These are phyloP conservation scores for Stichopus chloronotus DNA, from an alignment of 35 echinoderm and acorn worm species.

Conservation along the genomic window DNA sequence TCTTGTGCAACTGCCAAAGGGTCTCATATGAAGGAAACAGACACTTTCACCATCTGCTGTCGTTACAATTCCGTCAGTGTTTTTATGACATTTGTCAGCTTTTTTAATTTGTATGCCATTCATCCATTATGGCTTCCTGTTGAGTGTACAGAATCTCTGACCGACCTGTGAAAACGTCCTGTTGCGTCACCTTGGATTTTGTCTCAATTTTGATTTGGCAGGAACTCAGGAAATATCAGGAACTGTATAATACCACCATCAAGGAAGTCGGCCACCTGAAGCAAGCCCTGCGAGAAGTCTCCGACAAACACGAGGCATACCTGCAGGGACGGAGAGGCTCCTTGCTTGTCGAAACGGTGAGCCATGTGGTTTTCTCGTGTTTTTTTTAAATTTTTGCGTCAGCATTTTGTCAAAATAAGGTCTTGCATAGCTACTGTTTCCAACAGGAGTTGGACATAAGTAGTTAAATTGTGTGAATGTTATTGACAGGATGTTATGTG, in stretches of 20 bases:
- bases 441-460: not conserved
- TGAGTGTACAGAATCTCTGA: too few relatives aligned
- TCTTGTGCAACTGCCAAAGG: too few relatives aligned
- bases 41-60: too few relatives aligned
- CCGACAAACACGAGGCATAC: constrained; percentile 53
- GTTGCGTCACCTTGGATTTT: too few relatives aligned
- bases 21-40: too few relatives aligned
- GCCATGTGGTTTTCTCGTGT: not conserved
- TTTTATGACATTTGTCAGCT: too few relatives aligned
- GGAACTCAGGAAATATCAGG: constrained; percentile 71
- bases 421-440: not conserved
- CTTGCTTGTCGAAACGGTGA: constrained; percentile 22
- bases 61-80: too few relatives aligned
- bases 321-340: not conserved
- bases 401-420: not conserved
- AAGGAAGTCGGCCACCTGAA: constrained; percentile 65
- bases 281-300: constrained; percentile 52
- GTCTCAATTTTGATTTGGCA: not conserved
- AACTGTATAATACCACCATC: constrained; percentile 72
- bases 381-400: not conserved
- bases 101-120: too few relatives aligned
- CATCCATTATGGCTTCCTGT: too few relatives aligned
- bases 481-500: too few relatives aligned
- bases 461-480: too few relatives aligned
- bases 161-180: too few relatives aligned